Conservation (phyloP, 2,113 vertebrate species). For the Bubalus kerabau region DNA sequence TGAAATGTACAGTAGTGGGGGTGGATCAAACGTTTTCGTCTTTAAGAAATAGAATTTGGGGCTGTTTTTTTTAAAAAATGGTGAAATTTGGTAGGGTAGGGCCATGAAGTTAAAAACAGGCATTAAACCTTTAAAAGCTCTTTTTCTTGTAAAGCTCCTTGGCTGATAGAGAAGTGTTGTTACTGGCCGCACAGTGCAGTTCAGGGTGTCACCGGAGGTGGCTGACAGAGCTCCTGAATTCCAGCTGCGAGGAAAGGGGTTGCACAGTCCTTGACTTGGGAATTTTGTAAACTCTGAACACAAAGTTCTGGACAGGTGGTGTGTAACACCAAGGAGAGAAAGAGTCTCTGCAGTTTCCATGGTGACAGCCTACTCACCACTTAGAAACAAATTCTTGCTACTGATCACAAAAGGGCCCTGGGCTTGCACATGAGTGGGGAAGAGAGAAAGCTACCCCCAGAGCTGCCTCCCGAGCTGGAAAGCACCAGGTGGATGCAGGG, state of each 20-base stretch:
- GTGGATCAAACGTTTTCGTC: background rate
- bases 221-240: background rate
- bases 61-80: background rate
- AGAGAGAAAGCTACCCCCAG: accelerated
- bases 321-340: background rate
- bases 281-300: background rate
- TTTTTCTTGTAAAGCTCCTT: background rate
- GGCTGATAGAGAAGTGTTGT: accelerated
- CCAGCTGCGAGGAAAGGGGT: background rate
- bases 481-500: accelerated
- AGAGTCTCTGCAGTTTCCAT: background rate
- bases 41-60: background rate
- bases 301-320: background rate
- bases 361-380: background rate
- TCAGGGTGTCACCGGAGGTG: accelerated
- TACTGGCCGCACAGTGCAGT: background rate
- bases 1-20: background rate
- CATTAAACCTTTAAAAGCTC: background rate
- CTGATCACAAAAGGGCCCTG: background rate
- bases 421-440: background rate
- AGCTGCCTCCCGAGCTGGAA: accelerated
- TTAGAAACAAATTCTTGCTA: background rate
- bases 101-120: background rate
- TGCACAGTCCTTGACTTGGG: accelerated
- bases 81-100: background rate